These are phyloP conservation scores for Ancistrus triradiatus DNA, from an alignment of 2,113 vertebrate species.

Conservation along the genomic window DNA sequence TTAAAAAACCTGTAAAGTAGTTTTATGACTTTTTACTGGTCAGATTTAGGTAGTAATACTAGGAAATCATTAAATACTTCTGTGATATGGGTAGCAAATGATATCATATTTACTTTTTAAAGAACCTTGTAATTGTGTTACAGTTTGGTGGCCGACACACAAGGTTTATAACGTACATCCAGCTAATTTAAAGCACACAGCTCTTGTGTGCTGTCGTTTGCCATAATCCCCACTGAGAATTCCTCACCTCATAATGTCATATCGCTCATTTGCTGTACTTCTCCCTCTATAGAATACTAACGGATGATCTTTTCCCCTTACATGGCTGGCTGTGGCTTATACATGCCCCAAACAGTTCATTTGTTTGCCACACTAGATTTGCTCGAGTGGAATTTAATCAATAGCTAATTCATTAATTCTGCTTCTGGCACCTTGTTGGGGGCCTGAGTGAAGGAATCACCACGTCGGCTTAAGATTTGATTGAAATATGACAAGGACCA, in stretches of 20 bases:
- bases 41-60: no score
- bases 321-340: slow-evolving; percentile 81
- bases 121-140: no score
- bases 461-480: slow-evolving; percentile 67
- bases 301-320: slow-evolving; percentile 80
- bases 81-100: no score
- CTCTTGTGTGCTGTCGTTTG: slow-evolving; percentile 46
- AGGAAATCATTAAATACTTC: no score
- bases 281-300: slow-evolving; percentile 80
- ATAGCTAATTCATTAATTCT: slow-evolving; percentile 94
- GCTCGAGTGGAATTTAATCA: slow-evolving; percentile 90
- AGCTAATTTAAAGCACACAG: no score
- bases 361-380: slow-evolving; percentile 88
- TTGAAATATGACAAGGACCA: slow-evolving; percentile 76
- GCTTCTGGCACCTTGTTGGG: slow-evolving; percentile 60
- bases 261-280: slow-evolving; percentile 73
- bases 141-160: no score
- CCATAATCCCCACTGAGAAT: slow-evolving; percentile 58
- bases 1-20: no score
- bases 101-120: no score
- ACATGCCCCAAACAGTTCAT: slow-evolving; percentile 84
- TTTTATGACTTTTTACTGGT: no score
- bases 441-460: slow-evolving; percentile 61
- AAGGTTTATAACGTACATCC: no score
- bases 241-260: slow-evolving; percentile 71